Evolutionary conservation across 2,797 vertebrate genomes (phyloP), one percentile per base, ranked within the genome.

Genomic region (Urosaurus nigricauda): DNA sequence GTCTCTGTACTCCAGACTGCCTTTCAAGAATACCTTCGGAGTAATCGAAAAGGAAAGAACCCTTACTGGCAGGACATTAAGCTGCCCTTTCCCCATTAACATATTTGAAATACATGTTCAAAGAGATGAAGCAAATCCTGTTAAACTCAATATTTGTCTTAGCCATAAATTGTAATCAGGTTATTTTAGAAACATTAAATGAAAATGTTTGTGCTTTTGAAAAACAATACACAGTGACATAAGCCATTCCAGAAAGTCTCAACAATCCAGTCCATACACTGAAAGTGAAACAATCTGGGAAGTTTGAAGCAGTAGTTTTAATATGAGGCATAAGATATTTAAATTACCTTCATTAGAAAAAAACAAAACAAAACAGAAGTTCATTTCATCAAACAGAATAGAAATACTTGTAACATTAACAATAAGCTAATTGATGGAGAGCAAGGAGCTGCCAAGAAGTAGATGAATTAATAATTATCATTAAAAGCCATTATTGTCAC

Each of bases 371-470:
- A 60, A 85, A 56, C 51, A 79, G 5, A 70, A 92, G 70, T 85
- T 65, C 63, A 29, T 8, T 94, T 84, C 92, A 87, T 78, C 85
- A 83, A 70, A 91, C 83, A 87, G 53, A 93, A 92, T 91, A 77
- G 0, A 90, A 47, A 79, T 68, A 90, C 0, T 0, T 92, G 93
- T 92, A 90, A 51, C 35, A 13, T 80, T 94, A 90, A 88, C 1
- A 0, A 70, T 85, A 83, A 81, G 79, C 88, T 92, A 84, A 93
- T 81, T 90, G 92, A 93, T 78, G 56, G 90, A 92, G 93, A 93
- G 88, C 85, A 92, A 93, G 85, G 35, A 87, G 74, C 82, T 92
- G 78, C 78, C 80, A 83, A 87, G 79, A 81, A 89, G 56, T 85
- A 43, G 75, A 85, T 63, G 78, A 51, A 70, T 78, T 68, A 80